Conservation (phyloP, 2,113 vertebrate genomes). For the Oceanites oceanicus region DNA sequence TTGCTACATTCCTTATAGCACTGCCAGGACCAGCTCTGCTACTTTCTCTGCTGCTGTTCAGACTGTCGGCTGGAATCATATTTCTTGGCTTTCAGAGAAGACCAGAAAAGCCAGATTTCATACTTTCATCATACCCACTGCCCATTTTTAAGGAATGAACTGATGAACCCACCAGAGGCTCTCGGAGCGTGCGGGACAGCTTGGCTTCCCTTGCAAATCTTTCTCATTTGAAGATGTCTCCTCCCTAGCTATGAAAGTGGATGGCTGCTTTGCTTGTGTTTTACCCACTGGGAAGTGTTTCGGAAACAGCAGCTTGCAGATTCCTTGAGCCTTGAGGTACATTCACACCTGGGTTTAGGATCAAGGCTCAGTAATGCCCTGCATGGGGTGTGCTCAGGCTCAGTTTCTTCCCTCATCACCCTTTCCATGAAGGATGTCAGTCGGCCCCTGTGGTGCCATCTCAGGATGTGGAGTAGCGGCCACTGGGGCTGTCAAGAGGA, state of each 20-base stretch:
- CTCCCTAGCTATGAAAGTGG: neutral
- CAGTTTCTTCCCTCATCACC: neutral
- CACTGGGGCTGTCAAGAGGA: neutral
- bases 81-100: neutral
- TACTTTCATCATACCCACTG: neutral
- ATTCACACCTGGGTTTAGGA: neutral
- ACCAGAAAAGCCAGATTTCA: neutral
- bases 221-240: neutral
- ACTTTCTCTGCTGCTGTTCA: neutral
- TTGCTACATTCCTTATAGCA: neutral
- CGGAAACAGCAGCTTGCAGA: neutral
- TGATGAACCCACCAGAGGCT: rapidly evolving
- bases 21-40: neutral
- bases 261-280: neutral
- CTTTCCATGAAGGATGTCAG: neutral
- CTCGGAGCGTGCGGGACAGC: rapidly evolving
- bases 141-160: neutral
- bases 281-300: neutral
- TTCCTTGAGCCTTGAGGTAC: neutral
- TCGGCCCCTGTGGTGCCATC: neutral
- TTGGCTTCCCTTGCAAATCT: neutral
- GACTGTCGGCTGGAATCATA: neutral
- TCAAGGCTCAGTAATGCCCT: neutral
- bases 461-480: neutral
- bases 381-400: neutral